phyloP scores from a whole-genome alignment of 2,888 invertebrate species.

The Rugalucina vietnamica region DNA sequence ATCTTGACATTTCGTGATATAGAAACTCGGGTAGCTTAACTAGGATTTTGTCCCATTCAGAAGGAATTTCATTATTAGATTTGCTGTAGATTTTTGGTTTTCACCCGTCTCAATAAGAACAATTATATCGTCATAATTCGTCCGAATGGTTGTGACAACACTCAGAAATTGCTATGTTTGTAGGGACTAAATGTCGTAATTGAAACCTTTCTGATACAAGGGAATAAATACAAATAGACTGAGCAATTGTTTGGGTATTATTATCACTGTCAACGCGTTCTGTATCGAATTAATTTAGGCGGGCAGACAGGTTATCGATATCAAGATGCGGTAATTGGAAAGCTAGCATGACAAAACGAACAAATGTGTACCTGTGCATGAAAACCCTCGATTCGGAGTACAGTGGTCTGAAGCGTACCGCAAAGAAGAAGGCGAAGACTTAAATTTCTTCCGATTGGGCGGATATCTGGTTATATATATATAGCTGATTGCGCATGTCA shows the following conservation, averaged over 20 bases:
- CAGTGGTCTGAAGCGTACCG: too few relatives aligned
- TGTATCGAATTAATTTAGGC: conserved; percentile 14
- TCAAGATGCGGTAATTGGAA: conserved; percentile 6
- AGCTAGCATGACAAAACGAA: too few relatives aligned
- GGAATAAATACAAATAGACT: conserved; percentile 48
- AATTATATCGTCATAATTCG: conserved; percentile 37
- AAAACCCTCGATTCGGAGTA: too few relatives aligned
- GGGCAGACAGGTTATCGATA: conserved; percentile 14
- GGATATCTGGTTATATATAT: too few relatives aligned
- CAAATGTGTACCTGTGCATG: too few relatives aligned
- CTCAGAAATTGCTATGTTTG: conserved; percentile 50
- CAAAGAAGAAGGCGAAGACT: too few relatives aligned
- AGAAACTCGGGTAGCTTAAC: conserved; percentile 1
- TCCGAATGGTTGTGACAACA: conserved; percentile 24
- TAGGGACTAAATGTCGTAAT: conserved; percentile 51
- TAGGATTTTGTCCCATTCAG: neutral
- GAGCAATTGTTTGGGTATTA: conserved; percentile 54
- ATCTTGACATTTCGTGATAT: neutral
- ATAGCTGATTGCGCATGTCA: too few relatives aligned
- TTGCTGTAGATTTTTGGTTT: conserved; percentile 11
- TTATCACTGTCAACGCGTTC: conserved; percentile 28
- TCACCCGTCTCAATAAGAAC: conserved; percentile 3
- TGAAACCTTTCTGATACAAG: conserved; percentile 48
- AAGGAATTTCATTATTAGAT: conserved; percentile 14
- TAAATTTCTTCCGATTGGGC: too few relatives aligned